Base-by-base conservation (phyloP, 2,888 invertebrate species). In the Bimastos eiseni region DNA sequence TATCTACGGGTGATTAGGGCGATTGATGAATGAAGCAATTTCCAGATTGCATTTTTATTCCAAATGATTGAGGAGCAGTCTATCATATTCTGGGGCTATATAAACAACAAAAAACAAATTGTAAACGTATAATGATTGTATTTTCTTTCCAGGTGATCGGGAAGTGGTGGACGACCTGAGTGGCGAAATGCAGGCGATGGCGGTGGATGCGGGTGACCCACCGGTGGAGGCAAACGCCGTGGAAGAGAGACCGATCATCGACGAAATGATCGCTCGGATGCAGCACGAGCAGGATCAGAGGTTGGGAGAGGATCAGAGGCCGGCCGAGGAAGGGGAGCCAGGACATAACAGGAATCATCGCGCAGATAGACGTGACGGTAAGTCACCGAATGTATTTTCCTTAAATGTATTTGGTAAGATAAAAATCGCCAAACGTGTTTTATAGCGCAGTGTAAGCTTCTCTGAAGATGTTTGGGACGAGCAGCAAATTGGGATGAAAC, bases 221-320 rank as follows among this genome's bases (percentile, higher is more conserved):
- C 86, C 91, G 34, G 89, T 83, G 34, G 89, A 55, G 0, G 90
- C 91, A 89, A 92, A 91, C 30, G 92, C 91, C 70, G 91, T 83
- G 24, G 91, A 92, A 24, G 92, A 91, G 1, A 90, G 92, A 33
- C 90, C 88, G 83, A 96, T 97, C 92, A 96, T 97, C 89, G 97
- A 97, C 94, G 96, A 96, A 90, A 96, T 97, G 95, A 97, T 97
- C 90, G 96, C 96, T 92, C 96, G 96, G 33, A 95, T 97, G 92
- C 97, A 97, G 37, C 96, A 96, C 92, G 92, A 96, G 96, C 95
- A 95, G 92, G 95, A 94, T 90, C 91, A 93, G 90, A 90, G 93
- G 88, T 86, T 91, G 21, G 90, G 49, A 19, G 91, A 95, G 92
- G 95, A 94, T 90, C 70, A 70, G 70, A 30, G 70, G n/a, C 5